Percentiles rank a stretch among this genome's conserved stretches.
Conservation (phyloP, 2,888 invertebrate species). For the Drosophila atroscutellata region DNA sequence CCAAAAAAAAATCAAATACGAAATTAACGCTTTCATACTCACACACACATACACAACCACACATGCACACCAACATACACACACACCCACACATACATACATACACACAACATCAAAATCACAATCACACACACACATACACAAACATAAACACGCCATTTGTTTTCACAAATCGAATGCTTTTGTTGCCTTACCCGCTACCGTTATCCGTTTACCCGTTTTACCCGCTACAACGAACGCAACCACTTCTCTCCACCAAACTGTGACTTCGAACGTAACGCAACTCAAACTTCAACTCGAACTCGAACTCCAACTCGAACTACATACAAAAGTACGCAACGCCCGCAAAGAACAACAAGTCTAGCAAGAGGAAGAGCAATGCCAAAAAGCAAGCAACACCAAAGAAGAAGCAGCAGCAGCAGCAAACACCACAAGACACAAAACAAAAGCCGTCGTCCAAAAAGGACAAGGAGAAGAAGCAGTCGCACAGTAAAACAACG, state of each 20-base stretch:
- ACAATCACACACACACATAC: conserved; percentile 8
- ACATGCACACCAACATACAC: no score
- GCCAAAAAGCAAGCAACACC: conserved; percentile 66
- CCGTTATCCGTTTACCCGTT: conserved; percentile 59
- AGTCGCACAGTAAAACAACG: conserved; percentile 28
- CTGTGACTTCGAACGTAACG: conserved; percentile 25
- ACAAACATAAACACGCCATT: conserved; percentile 41
- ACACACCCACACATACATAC: background rate
- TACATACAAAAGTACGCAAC: conserved; percentile 72
- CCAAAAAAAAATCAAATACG: conserved; percentile 50
- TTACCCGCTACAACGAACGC: conserved; percentile 55
- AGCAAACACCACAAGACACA: conserved; percentile 47
- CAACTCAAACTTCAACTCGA: conserved; percentile 18
- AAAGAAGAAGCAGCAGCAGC: conserved; percentile 42
- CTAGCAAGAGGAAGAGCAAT: conserved; percentile 60
- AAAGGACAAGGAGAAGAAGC: conserved; percentile 41
- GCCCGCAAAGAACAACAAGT: conserved; percentile 58
- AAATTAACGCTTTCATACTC: conserved; percentile 76
- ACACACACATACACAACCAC: conserved; percentile 55
- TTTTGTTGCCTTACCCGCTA: conserved; percentile 70
- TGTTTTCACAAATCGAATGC: conserved; percentile 68
- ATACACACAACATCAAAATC: conserved; percentile 11
- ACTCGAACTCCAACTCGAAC: conserved; percentile 13
- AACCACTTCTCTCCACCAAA: conserved; percentile 30
- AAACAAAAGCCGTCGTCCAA: conserved; percentile 42